Conservation (phyloP, 92 coral and sea anemone species). For the Epizoanthus stellaris region DNA sequence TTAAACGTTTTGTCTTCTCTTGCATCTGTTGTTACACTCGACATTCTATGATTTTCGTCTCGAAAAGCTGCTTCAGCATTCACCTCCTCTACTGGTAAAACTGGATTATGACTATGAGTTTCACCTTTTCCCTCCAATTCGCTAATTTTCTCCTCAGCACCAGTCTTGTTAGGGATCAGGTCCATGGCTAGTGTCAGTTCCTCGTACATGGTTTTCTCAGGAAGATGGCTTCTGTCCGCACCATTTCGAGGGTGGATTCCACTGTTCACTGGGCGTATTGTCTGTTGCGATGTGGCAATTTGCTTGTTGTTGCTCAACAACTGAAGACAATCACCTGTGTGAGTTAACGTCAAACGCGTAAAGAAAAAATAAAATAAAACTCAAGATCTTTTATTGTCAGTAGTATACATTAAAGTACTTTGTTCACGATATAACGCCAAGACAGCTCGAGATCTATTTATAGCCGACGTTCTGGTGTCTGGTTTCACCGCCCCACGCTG, state of each 20-base stretch:
- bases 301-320: neutral
- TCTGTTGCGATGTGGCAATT: neutral
- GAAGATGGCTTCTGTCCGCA: neutral
- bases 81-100: neutral
- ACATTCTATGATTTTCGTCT: neutral
- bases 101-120: neutral
- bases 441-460: too few species aligned
- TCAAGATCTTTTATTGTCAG: neutral
- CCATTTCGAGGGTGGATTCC: neutral
- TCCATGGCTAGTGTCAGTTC: neutral
- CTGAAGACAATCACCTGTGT: neutral
- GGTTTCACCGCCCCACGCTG: too few species aligned
- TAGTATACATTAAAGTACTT: too few species aligned
- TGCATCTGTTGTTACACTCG: neutral
- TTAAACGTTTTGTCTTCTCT: neutral
- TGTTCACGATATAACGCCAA: too few species aligned
- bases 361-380: neutral
- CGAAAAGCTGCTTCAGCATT: neutral
- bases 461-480: too few species aligned
- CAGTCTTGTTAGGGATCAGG: neutral
- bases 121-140: neutral
- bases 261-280: neutral
- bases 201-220: neutral
- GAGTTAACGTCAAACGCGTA: neutral
- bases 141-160: neutral